Base-by-base conservation (phyloP, 2,797 vertebrate species). In the Liparis tanakae region DNA sequence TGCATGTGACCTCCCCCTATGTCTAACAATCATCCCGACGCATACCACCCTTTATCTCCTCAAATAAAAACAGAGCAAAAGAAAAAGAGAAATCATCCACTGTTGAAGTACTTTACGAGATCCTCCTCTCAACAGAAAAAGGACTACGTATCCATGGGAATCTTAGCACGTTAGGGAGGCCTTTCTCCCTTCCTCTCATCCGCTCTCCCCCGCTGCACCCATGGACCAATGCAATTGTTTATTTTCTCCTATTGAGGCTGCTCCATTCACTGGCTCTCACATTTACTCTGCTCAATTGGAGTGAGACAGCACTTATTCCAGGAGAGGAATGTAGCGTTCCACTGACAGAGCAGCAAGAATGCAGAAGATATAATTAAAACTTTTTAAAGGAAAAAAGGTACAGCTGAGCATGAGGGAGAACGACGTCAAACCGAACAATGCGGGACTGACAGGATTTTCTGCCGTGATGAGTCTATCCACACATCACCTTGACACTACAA, bases 261-360 rank as follows among this genome's bases (percentile, higher is more conserved):
- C 86, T 91, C 91, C 89, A 93, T 94, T 94, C 93, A 94, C 83
- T 90, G 89, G 91, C 87, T 85, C 89, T 91, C 89, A 89, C 92
- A 92, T 93, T 93, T 93, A 90, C 89, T 91, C 87, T 88, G 90
- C 91, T 93, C 91, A 92, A 93, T 91, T 93, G 93, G 91, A 92
- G 91, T 92, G 91, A 93, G 92, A 93, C 92, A 92, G 91, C 92
- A 93, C 91, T 93, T 94, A 93, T 91, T 92, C 84, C 85, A 72
- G 86, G 82, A 90, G 84, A 92, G 91, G 92, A 94, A 93, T 93
- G 92, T 88, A 88, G 87, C 85, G 88, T 91, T 94, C 90, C 91
- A 85, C 89, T 93, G 90, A 93, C 87, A 84, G 88, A 87, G 86
- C 89, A 89, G 89, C 83, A 92, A 92, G 89, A 91, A 92, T 90